Conservation (phyloP, 2,888 invertebrate species). For the Pilophorus perplexus region DNA sequence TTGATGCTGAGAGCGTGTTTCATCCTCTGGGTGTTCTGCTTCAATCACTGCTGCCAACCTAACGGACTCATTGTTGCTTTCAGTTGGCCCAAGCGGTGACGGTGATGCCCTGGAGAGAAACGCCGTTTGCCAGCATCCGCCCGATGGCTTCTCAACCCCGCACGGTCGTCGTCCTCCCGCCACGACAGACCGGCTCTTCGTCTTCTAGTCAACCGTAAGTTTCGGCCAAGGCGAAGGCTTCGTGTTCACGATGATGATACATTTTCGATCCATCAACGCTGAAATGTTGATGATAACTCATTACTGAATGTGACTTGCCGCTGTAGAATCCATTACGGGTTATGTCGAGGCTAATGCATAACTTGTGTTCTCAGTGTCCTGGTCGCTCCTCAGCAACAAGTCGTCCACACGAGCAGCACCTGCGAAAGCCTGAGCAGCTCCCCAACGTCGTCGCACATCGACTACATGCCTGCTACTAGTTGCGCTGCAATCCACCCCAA, state of each 20-base stretch:
- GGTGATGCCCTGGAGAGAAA: conserved; percentile 69
- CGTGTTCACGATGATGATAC: too few species aligned
- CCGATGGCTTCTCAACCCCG: conserved; percentile 77
- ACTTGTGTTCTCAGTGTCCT: conserved; percentile 40
- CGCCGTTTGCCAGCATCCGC: conserved; percentile 86
- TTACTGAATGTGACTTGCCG: too few species aligned
- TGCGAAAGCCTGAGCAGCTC: conserved; percentile 63
- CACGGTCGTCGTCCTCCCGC: conserved; percentile 77
- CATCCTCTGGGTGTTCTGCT: neutral
- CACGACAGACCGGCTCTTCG: conserved; percentile 53
- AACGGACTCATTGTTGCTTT: neutral
- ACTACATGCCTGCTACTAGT: conserved; percentile 83
- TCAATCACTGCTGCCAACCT: neutral
- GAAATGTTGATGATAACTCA: neutral
- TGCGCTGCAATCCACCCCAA: conserved; percentile 63
- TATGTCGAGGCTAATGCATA: neutral
- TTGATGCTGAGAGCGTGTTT: too few species aligned
- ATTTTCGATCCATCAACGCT: neutral
- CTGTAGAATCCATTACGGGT: neutral
- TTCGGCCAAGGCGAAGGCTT: too few species aligned
- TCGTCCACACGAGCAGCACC: conserved; percentile 54
- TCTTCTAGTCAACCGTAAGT: conserved; percentile 48
- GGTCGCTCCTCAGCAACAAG: conserved; percentile 48
- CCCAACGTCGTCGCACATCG: conserved; percentile 73
- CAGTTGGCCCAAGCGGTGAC: conserved; percentile 56